A percentile compares a stretch with the other conserved stretches of the same genome.
Conservation (phyloP, 2,888 invertebrate species). For the Malthinus flaveolus region DNA sequence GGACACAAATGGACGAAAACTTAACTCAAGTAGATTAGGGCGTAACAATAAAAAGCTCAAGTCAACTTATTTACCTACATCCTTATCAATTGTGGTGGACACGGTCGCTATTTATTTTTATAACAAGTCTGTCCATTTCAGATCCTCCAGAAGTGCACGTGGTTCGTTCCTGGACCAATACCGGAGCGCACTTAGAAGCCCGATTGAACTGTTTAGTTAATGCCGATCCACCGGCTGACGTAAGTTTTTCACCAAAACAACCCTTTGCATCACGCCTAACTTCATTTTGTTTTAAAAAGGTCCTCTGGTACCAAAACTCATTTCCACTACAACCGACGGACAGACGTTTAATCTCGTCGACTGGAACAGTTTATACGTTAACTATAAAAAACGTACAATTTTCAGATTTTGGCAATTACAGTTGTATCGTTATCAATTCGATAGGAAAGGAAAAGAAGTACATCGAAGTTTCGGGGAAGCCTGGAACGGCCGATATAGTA, state of each 20-base stretch:
- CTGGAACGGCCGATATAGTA: slow-evolving; percentile 65
- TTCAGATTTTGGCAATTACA: slow-evolving; percentile 67
- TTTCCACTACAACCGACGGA: slow-evolving; percentile 65
- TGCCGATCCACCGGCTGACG: slow-evolving; percentile 59
- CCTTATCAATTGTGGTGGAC: too few relatives aligned
- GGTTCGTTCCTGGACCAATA: slow-evolving; percentile 64
- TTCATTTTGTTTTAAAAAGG: slow-evolving; percentile 52
- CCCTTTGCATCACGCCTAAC: too few relatives aligned
- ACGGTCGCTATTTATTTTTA: too few relatives aligned
- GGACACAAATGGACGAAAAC: too few relatives aligned
- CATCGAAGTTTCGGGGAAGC: slow-evolving; percentile 67
- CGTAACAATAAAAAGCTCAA: too few relatives aligned
- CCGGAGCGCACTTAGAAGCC: slow-evolving; percentile 65
- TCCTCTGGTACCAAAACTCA: slow-evolving; percentile 68
- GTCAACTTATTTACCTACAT: too few relatives aligned
- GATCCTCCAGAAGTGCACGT: slow-evolving; percentile 68
- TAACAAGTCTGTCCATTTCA: slow-evolving; percentile 45
- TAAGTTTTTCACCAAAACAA: slow-evolving; percentile 34
- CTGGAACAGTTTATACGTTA: slow-evolving; percentile 62
- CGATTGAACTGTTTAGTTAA: slow-evolving; percentile 65
- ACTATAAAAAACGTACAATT: slow-evolving; percentile 63
- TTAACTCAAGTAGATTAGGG: too few relatives aligned
- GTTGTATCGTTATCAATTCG: slow-evolving; percentile 52
- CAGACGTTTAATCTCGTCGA: slow-evolving; percentile 62
- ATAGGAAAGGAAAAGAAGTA: slow-evolving; percentile 56